These are phyloP conservation scores for Siniperca obscura DNA, from an alignment of 2,797 vertebrate genomes.

Conservation along the genomic window DNA sequence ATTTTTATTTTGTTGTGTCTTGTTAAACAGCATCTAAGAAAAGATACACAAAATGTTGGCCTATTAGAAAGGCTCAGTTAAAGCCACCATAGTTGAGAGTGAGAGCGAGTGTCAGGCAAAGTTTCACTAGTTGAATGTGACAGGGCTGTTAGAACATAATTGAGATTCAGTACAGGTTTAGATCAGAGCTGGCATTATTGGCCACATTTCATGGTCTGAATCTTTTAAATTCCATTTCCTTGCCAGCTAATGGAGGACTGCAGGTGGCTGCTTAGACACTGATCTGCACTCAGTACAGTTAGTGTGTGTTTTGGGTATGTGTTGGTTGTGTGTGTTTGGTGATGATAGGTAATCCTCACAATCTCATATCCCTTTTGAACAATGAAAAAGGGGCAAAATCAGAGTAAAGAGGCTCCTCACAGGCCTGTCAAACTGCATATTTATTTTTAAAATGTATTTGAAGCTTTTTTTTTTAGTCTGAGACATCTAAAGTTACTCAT, in stretches of 20 bases:
- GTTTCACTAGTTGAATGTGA: constrained; percentile 56
- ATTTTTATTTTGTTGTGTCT: not conserved
- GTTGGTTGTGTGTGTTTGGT: not conserved
- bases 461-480: constrained; percentile 20
- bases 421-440: constrained; percentile 21
- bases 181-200: constrained; percentile 68
- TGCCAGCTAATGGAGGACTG: constrained; percentile 63
- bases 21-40: not conserved
- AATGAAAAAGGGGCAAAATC: constrained; percentile 33
- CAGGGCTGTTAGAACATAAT: constrained; percentile 60
- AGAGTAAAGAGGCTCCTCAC: constrained; percentile 23
- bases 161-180: constrained; percentile 70
- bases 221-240: constrained; percentile 72
- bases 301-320: constrained; percentile 13
- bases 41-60: not conserved
- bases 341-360: constrained; percentile 38
- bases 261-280: constrained; percentile 65
- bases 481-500: constrained; percentile 13
- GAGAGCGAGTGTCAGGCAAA: constrained; percentile 32
- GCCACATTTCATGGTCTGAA: constrained; percentile 77
- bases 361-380: constrained; percentile 42
- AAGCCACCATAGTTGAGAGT: not conserved
- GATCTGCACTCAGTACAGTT: constrained; percentile 40
- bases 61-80: not conserved
- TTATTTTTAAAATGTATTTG: constrained; percentile 24